Base-by-base conservation (phyloP, 2,888 invertebrate species). In the Amaurobius ferox region DNA sequence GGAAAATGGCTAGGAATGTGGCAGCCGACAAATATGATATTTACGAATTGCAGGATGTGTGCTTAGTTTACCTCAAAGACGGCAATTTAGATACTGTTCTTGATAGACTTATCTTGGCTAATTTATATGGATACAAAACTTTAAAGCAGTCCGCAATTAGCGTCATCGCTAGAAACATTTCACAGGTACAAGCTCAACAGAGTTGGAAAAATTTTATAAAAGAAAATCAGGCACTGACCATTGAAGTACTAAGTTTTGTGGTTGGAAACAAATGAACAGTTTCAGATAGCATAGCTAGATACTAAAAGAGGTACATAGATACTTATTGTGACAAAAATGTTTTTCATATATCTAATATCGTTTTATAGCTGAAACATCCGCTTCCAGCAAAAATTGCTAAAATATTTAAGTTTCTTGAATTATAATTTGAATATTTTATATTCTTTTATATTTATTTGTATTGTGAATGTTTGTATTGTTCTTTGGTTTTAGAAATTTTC, bases 11-110 rank as follows among this genome's bases (percentile, higher is more conserved):
- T 13, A 1, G 64, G 2, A 30, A n/a, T 29, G 7, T 64, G 11
- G 64, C 64, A 13, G 64, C 64, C 16, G 64, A 64, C 19, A 16
- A 29, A n/a, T 64, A 64, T 29, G 64, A 28, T 29, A 16, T 64
- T 9, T 11, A 11, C 1, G 29, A 64, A 0, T 64, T 64, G 29
- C 28, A n/a, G 29, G n/a, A 64, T 13, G 11, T 64, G 16, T 64
- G 64, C 7, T 64, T 29, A 64, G 64, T 11, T 0, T 9, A 11
- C 9, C 13, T 64, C 29, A 28, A 64, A 30, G 11, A 13, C 16
- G 64, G 28, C 1, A 29, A 11, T 5, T 29, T 29, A 9, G 64
- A 64, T n/a, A 16, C 9, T 16, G 64, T 30, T 9, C 29, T 64
- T 29, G 64, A 64, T 64, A 28, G 29, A 13, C 64, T 64, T 2